Conservation (phyloP, 2,888 invertebrate genomes). For the Aspidiotus rigidus region DNA sequence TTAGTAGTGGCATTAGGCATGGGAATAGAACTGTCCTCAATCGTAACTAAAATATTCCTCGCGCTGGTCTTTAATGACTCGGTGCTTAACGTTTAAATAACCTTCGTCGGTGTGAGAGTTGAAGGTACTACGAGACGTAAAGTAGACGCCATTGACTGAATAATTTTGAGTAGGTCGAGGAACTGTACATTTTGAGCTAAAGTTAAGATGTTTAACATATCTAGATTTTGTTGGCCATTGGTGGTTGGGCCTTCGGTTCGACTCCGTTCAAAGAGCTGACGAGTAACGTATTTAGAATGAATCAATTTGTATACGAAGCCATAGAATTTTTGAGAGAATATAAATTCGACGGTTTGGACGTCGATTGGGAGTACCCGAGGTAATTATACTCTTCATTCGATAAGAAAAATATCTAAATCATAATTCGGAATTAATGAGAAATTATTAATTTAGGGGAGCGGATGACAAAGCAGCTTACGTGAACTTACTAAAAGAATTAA, state of each 20-base stretch:
- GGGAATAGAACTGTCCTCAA: too few species aligned
- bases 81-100: too few species aligned
- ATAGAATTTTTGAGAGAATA: conserved; percentile 84
- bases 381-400: conserved; percentile 41
- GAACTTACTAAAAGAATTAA: conserved; percentile 72
- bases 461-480: conserved; percentile 79
- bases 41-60: too few species aligned
- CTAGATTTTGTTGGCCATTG: conserved; percentile 73
- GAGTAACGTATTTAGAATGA: conserved; percentile 84
- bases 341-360: conserved; percentile 84
- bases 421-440: background rate
- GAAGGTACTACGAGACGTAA: too few species aligned
- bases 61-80: too few species aligned
- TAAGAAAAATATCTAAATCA: background rate
- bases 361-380: conserved; percentile 90
- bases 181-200: background rate
- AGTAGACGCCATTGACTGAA: too few species aligned
- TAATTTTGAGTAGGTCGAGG: background rate
- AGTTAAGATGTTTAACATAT: conserved; percentile 35
- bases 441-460: conserved; percentile 53
- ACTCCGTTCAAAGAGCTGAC: conserved; percentile 89
- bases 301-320: conserved; percentile 88
- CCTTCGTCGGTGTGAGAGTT: too few species aligned
- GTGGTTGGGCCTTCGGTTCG: conserved; percentile 94
- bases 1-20: too few species aligned